Percentiles rank a stretch among this genome's conserved stretches.
phyloP scores from a whole-genome alignment of 2,888 invertebrate genomes.

The Patella depressa region DNA sequence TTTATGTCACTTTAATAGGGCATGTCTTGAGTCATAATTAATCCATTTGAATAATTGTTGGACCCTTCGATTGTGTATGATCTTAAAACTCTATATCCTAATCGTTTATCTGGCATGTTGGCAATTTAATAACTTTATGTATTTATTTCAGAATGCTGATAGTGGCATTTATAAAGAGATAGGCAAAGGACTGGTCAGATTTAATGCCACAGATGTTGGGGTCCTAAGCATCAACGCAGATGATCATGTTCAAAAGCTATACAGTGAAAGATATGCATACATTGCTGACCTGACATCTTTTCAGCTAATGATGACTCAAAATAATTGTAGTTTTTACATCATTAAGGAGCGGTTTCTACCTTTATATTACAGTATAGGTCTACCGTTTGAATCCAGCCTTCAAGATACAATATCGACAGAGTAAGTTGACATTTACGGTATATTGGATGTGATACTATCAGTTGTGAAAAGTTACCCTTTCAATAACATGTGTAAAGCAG shows the following conservation, averaged over 20 bases:
- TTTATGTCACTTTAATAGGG: too few species aligned
- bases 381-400: conserved; percentile 61
- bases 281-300: conserved; percentile 52
- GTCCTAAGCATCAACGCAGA: conserved; percentile 37
- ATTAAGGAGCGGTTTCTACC: conserved; percentile 54
- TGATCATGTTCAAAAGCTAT: conserved; percentile 47
- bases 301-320: conserved; percentile 40
- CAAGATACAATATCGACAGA: conserved; percentile 49
- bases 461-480: background rate
- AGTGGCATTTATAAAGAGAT: conserved; percentile 39
- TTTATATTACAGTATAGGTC: conserved; percentile 53
- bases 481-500: too few species aligned
- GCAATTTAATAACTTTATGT: background rate
- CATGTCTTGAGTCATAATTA: too few species aligned
- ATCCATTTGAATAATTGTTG: too few species aligned
- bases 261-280: conserved; percentile 38
- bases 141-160: conserved; percentile 40
- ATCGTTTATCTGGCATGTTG: too few species aligned
- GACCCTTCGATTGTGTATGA: too few species aligned
- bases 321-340: conserved; percentile 55
- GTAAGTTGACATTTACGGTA: conserved; percentile 44
- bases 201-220: conserved; percentile 43
- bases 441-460: too few species aligned
- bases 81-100: too few species aligned
- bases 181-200: conserved; percentile 43